A percentile compares a stretch with the other conserved stretches of the same genome.
Evolutionary conservation across 2,888 invertebrate genomes (phyloP).

Genomic region (Lottia gigantea): DNA sequence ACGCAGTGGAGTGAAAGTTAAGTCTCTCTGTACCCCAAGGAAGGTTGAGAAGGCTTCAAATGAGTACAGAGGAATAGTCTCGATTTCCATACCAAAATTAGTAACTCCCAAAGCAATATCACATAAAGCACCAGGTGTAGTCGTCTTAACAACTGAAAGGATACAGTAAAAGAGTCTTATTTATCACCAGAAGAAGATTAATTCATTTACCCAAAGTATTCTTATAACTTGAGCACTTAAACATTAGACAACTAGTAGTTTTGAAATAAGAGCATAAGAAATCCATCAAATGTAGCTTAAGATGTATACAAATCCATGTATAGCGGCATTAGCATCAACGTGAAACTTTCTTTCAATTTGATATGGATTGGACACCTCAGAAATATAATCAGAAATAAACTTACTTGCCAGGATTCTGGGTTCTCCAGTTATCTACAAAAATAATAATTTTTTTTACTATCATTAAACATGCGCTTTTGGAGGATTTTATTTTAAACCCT

Average conservation of each 20-base stretch:
- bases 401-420: constrained; percentile 10
- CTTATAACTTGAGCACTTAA: no score
- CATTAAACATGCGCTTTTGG: neutral
- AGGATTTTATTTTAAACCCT: neutral
- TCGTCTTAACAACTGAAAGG: constrained; percentile 15
- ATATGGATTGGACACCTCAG: no score
- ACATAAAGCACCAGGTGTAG: constrained; percentile 9
- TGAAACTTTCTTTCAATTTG: no score
- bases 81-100: constrained; percentile 19
- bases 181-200: neutral
- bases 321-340: no score
- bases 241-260: no score
- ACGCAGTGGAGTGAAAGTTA: constrained; percentile 11
- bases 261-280: no score
- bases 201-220: neutral
- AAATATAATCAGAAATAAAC: neutral
- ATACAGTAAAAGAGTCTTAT: neutral
- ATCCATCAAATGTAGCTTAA: no score
- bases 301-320: no score
- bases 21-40: constrained; percentile 9
- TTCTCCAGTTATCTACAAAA: constrained; percentile 10
- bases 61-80: constrained; percentile 12
- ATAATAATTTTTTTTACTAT: neutral
- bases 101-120: constrained; percentile 12
- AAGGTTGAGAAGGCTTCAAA: constrained; percentile 20